phyloP scores from a whole-genome alignment of 2,888 invertebrate species.

The Uropetala carovei region DNA sequence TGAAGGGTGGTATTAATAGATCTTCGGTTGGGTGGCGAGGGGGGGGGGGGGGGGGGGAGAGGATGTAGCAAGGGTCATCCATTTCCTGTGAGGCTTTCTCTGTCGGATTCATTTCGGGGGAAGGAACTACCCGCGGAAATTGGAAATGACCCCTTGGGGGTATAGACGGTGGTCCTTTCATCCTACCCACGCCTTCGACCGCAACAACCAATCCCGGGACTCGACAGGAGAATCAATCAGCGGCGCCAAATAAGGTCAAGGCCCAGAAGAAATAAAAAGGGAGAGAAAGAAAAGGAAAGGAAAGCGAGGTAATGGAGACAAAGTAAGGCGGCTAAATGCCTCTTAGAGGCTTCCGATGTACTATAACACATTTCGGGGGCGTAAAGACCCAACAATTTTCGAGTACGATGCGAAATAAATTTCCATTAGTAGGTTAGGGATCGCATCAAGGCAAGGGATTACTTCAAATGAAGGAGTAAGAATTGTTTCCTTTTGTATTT shows the following conservation, averaged over 20 bases:
- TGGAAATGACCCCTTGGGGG: slow-evolving; percentile 34
- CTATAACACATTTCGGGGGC: too few relatives aligned
- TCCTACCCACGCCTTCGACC: slow-evolving; percentile 3
- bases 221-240: slow-evolving; percentile 23
- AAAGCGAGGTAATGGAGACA: neutral
- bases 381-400: too few relatives aligned
- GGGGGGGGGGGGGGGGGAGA: neutral
- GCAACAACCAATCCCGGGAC: slow-evolving; percentile 20
- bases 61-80: neutral
- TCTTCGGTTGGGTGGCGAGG: too few relatives aligned
- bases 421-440: too few relatives aligned
- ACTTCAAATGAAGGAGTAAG: too few relatives aligned
- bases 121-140: slow-evolving; percentile 34
- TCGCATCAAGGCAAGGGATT: too few relatives aligned
- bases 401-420: too few relatives aligned
- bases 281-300: neutral
- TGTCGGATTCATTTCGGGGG: neutral
- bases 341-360: too few relatives aligned
- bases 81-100: slow-evolving; percentile 9
- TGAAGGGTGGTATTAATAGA: slow-evolving; percentile 11
- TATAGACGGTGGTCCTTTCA: neutral
- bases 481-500: too few relatives aligned
- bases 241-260: neutral
- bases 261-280: neutral
- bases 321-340: too few relatives aligned